phyloP scores from a whole-genome alignment of 1,140 invertebrate species.

The Nasonia vitripennis region DNA sequence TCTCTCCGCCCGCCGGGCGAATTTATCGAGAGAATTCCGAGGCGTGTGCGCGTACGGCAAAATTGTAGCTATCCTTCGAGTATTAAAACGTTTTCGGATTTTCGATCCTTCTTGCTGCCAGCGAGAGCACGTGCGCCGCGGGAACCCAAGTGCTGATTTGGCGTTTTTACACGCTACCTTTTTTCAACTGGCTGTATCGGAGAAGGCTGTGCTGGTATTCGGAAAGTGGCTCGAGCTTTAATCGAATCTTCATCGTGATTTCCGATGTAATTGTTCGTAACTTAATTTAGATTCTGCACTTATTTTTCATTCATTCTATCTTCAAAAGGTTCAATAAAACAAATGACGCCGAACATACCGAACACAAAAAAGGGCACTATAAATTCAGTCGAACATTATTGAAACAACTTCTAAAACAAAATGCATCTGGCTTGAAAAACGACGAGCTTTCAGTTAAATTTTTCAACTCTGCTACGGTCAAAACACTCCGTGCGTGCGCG shows the following conservation, averaged over 20 bases:
- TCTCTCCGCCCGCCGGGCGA: not conserved
- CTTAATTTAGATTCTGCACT: too few species aligned
- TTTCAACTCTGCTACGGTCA: not conserved
- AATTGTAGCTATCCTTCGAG: not conserved
- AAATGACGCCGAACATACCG: too few species aligned
- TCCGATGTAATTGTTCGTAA: not conserved
- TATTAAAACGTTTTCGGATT: slow-evolving; percentile 14
- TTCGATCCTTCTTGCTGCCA: not conserved
- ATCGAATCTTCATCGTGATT: not conserved
- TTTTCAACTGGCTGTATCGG: too few species aligned
- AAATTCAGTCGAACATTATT: too few species aligned
- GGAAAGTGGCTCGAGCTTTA: not conserved
- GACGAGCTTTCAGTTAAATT: not conserved
- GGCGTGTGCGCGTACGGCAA: not conserved
- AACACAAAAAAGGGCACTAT: too few species aligned
- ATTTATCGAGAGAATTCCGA: slow-evolving; percentile 1
- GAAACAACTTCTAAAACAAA: too few species aligned
- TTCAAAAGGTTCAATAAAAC: too few species aligned
- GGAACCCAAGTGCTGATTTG: not conserved
- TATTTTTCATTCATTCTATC: too few species aligned
- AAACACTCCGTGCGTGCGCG: too few species aligned
- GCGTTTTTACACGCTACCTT: not conserved
- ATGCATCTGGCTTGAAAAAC: too few species aligned
- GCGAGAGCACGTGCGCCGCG: not conserved
- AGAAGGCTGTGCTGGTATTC: not conserved